phyloP scores from a whole-genome alignment of 2,888 invertebrate species.

The Smittia aterrima region DNA sequence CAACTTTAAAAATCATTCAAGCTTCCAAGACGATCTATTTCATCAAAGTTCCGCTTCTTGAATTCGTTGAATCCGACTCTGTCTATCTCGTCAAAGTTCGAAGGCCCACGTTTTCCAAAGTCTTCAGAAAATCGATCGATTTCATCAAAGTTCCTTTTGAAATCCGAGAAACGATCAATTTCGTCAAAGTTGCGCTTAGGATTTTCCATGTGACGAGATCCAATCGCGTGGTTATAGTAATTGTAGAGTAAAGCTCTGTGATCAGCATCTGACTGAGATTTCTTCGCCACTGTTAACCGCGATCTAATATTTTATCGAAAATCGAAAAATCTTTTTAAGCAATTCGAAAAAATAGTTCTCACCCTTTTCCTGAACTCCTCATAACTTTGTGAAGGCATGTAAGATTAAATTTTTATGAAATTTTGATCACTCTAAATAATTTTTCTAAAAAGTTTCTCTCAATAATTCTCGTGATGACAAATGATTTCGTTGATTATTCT shows the following conservation, averaged over 20 bases:
- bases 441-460: too few species aligned
- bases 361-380: too few species aligned
- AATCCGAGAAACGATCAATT: slow-evolving; percentile 39
- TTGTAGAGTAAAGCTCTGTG: slow-evolving; percentile 14
- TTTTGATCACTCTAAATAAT: too few species aligned
- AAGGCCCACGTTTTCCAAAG: slow-evolving; percentile 8
- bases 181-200: slow-evolving; percentile 41
- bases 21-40: slow-evolving; percentile 42
- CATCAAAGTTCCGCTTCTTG: slow-evolving; percentile 43
- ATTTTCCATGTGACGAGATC: neutral
- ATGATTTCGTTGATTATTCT: neutral
- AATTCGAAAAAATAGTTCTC: too few species aligned
- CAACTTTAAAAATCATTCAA: slow-evolving; percentile 39
- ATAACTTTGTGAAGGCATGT: too few species aligned
- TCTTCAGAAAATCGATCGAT: slow-evolving; percentile 42
- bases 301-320: too few species aligned
- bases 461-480: neutral
- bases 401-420: neutral
- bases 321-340: too few species aligned
- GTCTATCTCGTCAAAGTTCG: slow-evolving; percentile 43
- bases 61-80: slow-evolving; percentile 31
- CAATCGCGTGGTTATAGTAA: neutral
- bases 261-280: neutral
- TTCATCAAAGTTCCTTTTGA: slow-evolving; percentile 44
- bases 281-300: neutral